Evolutionary conservation across 2,113 vertebrate species (phyloP), one percentile per base, ranked within the genome.

Genomic region (Herpailurus yagouaroundi): DNA sequence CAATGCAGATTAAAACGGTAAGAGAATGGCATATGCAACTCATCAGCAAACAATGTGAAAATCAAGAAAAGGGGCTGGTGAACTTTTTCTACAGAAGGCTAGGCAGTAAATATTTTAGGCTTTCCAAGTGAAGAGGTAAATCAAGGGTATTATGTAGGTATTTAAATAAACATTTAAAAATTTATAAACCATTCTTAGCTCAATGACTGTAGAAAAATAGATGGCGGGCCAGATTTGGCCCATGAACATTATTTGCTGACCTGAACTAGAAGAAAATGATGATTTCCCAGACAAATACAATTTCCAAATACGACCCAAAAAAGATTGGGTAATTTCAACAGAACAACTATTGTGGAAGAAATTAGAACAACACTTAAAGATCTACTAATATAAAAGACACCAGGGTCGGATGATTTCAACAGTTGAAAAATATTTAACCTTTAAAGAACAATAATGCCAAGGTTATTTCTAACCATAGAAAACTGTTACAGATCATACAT

Each of bases 111-210:
- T 83, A 77, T 52, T 94, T 92, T 66, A 74, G 50, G 31, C 4
- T 89, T 69, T 66, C n/a, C 73, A 66, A 89, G 9, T 38, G 11
- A 36, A 66, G 66, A 33, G 55, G 27, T 55, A 88, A 91, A 83
- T 74, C 1, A 33, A 84, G 29, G 45, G 13, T 57, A 38, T 27
- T 63, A 55, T 5, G 1, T 36, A 55, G 33, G 33, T 31, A 91
- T 73, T 89, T 92, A 92, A 74, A 81, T 73, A 45, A 31, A 38
- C 33, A 76, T 76, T 92, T 81, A 82, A 88, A 90, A 77, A 55
- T 73, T 38, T 63, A 33, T 73, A 71, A 90, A 90, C 36, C 50
- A 38, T 81, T 93, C 48, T 77, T 63, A 86, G 48, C n/a, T 91
- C 50, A 71, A 45, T 48, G 52, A 38, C 50, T 82, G 14, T 71